Evolutionary conservation across 1,140 invertebrate genomes (phyloP).

Genomic region (Neomicropteryx cornuta): DNA sequence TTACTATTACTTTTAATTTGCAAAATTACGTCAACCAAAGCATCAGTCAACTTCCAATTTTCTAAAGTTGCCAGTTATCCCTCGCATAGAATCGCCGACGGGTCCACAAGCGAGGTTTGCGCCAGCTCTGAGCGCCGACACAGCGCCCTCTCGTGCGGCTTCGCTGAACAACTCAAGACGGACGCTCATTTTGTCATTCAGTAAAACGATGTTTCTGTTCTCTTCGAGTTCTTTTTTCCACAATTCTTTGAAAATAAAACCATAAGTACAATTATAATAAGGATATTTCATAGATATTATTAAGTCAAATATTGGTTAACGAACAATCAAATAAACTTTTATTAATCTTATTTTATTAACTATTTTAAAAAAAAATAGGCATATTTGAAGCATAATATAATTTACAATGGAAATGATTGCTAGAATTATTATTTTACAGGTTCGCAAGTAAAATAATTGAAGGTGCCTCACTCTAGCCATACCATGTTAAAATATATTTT

Average conservation of each 20-base stretch:
- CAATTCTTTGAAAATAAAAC: constrained; percentile 32
- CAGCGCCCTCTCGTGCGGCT: constrained; percentile 56
- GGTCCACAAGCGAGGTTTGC: constrained; percentile 36
- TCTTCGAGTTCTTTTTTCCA: constrained; percentile 54
- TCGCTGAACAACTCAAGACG: constrained; percentile 51
- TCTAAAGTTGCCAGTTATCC: constrained; percentile 63
- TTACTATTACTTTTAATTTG: too few species aligned
- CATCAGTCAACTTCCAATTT: constrained; percentile 67
- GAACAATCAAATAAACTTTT: not conserved
- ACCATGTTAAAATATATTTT: too few species aligned
- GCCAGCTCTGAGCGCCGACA: constrained; percentile 46
- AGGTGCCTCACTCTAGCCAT: too few species aligned
- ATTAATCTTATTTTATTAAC: not conserved
- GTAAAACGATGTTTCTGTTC: constrained; percentile 41
- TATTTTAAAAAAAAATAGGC: not conserved
- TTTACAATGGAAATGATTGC: too few species aligned
- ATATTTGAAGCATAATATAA: too few species aligned
- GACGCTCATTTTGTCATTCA: constrained; percentile 52
- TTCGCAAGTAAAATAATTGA: too few species aligned
- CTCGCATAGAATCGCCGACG: constrained; percentile 47
- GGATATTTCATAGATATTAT: not conserved
- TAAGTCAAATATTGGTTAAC: not conserved
- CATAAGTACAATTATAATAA: not conserved
- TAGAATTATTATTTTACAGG: too few species aligned
- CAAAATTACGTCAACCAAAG: too few species aligned